phyloP scores from a whole-genome alignment of 1,140 invertebrate species.

The Drosophila subobscura region DNA sequence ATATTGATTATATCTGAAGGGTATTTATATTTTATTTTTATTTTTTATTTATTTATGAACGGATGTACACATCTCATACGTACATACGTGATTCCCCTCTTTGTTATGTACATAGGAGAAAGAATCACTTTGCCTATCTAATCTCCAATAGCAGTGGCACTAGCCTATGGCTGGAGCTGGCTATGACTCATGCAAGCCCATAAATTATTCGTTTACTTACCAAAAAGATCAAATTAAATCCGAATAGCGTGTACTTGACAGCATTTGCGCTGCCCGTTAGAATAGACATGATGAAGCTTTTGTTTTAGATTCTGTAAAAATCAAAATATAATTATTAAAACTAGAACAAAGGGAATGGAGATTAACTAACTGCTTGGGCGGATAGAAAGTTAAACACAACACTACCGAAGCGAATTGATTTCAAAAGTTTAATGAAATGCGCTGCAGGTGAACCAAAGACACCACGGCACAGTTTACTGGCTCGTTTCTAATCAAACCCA shows the following conservation, averaged over 20 bases:
- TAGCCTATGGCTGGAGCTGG: conserved; percentile 1
- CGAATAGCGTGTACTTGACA: conserved; percentile 87
- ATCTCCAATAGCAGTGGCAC: background rate
- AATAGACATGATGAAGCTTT: conserved; percentile 64
- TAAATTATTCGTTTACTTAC: conserved; percentile 84
- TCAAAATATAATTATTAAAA: background rate
- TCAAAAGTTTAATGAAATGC: conserved; percentile 42
- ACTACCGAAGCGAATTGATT: conserved; percentile 48
- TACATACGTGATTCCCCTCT: conserved; percentile 3
- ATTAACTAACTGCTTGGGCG: conserved; percentile 5
- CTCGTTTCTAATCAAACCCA: conserved; percentile 58
- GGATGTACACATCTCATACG: no score
- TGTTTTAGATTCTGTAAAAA: conserved; percentile 5
- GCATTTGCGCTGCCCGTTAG: conserved; percentile 84
- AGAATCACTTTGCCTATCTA: conserved; percentile 4
- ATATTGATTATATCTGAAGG: no score
- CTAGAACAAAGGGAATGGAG: background rate
- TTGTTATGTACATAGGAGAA: background rate
- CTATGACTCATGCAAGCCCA: conserved; percentile 19
- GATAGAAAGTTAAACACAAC: conserved; percentile 5
- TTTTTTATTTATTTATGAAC: background rate
- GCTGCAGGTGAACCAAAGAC: conserved; percentile 16
- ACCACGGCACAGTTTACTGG: conserved; percentile 13
- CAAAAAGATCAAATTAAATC: conserved; percentile 88
- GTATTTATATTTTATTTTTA: no score